phyloP scores from a whole-genome alignment of 2,113 vertebrate genomes.

The Micronycteris hirsuta region DNA sequence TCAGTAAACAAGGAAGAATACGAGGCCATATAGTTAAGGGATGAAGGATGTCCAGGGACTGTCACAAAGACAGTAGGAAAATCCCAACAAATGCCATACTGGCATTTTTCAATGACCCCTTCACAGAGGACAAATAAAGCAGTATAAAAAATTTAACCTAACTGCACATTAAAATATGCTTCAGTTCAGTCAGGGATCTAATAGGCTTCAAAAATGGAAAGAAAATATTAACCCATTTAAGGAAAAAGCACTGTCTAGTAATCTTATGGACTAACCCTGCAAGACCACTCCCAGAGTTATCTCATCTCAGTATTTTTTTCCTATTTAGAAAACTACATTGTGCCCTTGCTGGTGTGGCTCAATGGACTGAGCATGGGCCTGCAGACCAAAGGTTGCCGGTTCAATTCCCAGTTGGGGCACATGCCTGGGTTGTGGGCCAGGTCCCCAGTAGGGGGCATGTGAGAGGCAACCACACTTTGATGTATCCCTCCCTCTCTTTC shows the following conservation, averaged over 20 bases:
- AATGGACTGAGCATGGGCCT: too few relatives aligned
- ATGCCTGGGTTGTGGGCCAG: too few relatives aligned
- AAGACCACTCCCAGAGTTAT: background rate
- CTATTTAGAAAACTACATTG: too few relatives aligned
- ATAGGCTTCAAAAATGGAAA: background rate
- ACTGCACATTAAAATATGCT: background rate
- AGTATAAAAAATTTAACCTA: background rate
- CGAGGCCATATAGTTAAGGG: background rate
- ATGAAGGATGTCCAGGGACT: background rate
- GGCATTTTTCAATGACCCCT: background rate
- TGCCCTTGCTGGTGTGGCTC: too few relatives aligned
- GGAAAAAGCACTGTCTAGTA: background rate
- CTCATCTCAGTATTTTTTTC: background rate
- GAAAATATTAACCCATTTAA: background rate
- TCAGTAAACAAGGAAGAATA: background rate
- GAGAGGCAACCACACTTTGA: too few relatives aligned
- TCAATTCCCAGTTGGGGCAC: too few relatives aligned
- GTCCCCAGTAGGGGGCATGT: too few relatives aligned
- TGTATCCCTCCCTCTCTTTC: too few relatives aligned
- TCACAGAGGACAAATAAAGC: background rate
- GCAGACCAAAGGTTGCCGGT: too few relatives aligned
- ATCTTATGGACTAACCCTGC: background rate
- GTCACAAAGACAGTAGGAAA: background rate
- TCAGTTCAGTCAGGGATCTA: background rate
- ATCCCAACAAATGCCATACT: background rate